Evolutionary conservation across 1,140 invertebrate species (phyloP), one percentile per base, ranked within the genome.

Genomic region (Drosophila nigromelanica): DNA sequence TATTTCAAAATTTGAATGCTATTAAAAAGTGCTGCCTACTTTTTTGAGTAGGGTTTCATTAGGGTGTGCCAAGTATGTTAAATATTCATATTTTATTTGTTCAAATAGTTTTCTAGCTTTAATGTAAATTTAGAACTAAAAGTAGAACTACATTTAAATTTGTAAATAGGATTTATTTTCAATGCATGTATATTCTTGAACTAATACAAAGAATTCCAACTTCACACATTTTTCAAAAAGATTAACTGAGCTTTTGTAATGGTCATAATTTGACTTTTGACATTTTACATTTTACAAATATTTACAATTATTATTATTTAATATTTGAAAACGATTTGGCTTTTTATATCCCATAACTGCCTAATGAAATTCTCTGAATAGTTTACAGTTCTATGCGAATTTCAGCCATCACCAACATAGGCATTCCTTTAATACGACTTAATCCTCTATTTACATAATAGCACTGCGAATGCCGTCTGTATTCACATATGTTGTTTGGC

Each of bases 1-100:
- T 21, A 47, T 52, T 56, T 30, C n/a, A 40, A 48, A 54, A 60
- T 60, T 68, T 73, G 55, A 68, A 73, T 73, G 21, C 15, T 33
- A 68, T 60, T 68, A 55, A 73, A 73, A 73, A 68, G 50, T 24
- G 42, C 35, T 73, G 70, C 70, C 70, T 73, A 73, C 63, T 68
- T 73, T 67, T 73, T 24, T 3, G 63, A 35, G 51, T 42, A 33
- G 8, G 33, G 4, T 11, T 27, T 24, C 27, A 64, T 71, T 56
- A 14, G 52, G 59, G 59, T 11, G 8, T 33, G 12, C 50, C 58
- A 35, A 35, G 10, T 50, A 24, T 18, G 11, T 27, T 14, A 12
- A 12, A 18, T 48, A 14, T 66, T 47, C 10, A 2, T 35, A 56
- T 56, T 6, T 10, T 10, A 35, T 8, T 35, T 35, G 6, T 35